phyloP scores from a whole-genome alignment of 1,140 invertebrate genomes.

The Sitodiplosis mosellana region DNA sequence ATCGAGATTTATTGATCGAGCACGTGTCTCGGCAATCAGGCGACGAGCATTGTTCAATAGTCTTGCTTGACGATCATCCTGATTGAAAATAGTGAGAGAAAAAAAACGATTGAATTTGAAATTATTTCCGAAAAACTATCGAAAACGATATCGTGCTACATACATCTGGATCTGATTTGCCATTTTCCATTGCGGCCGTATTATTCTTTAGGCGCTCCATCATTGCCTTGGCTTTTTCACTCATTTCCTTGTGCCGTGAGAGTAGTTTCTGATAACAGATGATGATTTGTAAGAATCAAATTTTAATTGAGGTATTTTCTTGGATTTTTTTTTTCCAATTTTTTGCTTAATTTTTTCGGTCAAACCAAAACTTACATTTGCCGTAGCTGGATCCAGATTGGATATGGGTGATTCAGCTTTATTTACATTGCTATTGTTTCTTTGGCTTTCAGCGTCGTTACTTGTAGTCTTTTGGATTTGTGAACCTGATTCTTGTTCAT shows the following conservation, averaged over 20 bases:
- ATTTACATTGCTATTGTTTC: neutral
- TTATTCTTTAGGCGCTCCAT: slow-evolving; percentile 58
- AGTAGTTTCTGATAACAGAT: slow-evolving; percentile 42
- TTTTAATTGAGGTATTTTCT: too few relatives aligned
- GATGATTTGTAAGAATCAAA: too few relatives aligned
- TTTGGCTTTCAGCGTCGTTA: neutral
- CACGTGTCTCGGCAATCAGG: slow-evolving; percentile 73
- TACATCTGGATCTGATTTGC: slow-evolving; percentile 14
- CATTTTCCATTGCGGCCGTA: slow-evolving; percentile 35
- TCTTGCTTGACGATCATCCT: slow-evolving; percentile 70
- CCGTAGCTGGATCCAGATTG: slow-evolving; percentile 15
- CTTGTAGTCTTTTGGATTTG: neutral
- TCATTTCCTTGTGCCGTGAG: slow-evolving; percentile 65
- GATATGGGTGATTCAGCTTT: slow-evolving; percentile 9
- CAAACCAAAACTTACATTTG: slow-evolving; percentile 18
- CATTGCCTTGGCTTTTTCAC: slow-evolving; percentile 75
- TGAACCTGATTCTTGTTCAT: slow-evolving; percentile 15
- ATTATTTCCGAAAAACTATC: too few relatives aligned
- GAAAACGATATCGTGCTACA: slow-evolving; percentile 10
- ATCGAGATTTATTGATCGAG: slow-evolving; percentile 33
- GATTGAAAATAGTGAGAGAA: too few relatives aligned
- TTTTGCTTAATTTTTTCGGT: too few relatives aligned
- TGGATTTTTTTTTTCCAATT: too few relatives aligned
- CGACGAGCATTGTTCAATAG: slow-evolving; percentile 70
- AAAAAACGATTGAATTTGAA: too few relatives aligned